These are phyloP conservation scores for Macrosteles quadrilineatus DNA, from an alignment of 1,140 invertebrate genomes.

Conservation along the genomic window DNA sequence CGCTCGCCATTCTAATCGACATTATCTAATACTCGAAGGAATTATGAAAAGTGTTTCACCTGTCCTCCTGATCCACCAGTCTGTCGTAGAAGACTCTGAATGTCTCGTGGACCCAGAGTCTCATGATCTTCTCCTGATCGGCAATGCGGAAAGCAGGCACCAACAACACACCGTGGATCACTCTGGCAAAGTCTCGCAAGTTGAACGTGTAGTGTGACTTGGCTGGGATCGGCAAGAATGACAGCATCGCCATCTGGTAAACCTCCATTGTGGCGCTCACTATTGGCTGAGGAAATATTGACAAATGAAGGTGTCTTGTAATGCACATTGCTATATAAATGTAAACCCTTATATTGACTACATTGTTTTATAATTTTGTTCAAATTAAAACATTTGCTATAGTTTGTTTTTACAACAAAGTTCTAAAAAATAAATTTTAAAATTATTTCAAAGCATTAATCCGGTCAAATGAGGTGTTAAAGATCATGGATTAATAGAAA, in stretches of 20 bases:
- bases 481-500: too few relatives aligned
- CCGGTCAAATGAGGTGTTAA: too few relatives aligned
- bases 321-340: too few relatives aligned
- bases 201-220: constrained; percentile 93
- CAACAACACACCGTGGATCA: constrained; percentile 79
- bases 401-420: too few relatives aligned
- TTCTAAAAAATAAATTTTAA: too few relatives aligned
- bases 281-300: constrained; percentile 72
- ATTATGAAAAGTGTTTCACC: constrained; percentile 53
- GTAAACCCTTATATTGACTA: too few relatives aligned
- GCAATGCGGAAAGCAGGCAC: constrained; percentile 74
- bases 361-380: too few relatives aligned
- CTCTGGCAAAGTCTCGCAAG: constrained; percentile 82
- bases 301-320: too few relatives aligned
- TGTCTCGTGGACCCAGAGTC: constrained; percentile 91
- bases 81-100: constrained; percentile 92
- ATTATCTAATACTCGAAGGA: too few relatives aligned
- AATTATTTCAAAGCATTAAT: too few relatives aligned
- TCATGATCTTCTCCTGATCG: constrained; percentile 76
- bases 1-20: too few relatives aligned
- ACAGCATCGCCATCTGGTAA: constrained; percentile 71
- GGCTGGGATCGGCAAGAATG: constrained; percentile 80
- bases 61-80: constrained; percentile 73
- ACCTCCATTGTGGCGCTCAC: constrained; percentile 80
- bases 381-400: too few relatives aligned